Evolutionary conservation across 1,140 invertebrate species (phyloP).

Genomic region (Drosophila bocki): DNA sequence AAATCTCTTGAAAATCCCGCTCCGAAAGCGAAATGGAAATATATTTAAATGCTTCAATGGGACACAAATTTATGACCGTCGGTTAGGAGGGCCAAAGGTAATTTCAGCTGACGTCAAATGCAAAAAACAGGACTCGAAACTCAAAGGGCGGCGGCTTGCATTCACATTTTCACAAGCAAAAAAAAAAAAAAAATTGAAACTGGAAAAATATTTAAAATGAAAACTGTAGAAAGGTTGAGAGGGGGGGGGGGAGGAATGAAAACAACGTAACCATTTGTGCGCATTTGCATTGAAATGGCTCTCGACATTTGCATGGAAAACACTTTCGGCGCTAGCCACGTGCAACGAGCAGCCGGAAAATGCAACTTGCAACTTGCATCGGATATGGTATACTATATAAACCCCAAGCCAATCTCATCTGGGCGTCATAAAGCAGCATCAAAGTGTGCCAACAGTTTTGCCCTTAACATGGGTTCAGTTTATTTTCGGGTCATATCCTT

Average conservation of each 20-base stretch:
- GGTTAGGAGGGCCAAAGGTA: constrained; percentile 18
- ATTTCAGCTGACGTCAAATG: constrained; percentile 57
- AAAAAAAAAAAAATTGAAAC: constrained; percentile 6
- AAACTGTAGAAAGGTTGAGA: constrained; percentile 16
- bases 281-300: constrained; percentile 75
- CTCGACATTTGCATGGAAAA: constrained; percentile 70
- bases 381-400: constrained; percentile 8
- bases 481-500: constrained; percentile 20
- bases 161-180: constrained; percentile 49
- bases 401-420: constrained; percentile 24
- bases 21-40: constrained; percentile 53
- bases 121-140: constrained; percentile 52
- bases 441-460: constrained; percentile 34
- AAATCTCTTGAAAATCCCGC: constrained; percentile 52
- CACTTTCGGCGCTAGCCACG: constrained; percentile 56
- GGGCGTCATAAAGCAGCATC: constrained; percentile 50
- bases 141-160: constrained; percentile 25
- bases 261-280: constrained; percentile 65
- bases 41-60: constrained; percentile 69
- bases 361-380: constrained; percentile 45
- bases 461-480: constrained; percentile 24
- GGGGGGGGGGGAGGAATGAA: neutral
- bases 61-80: constrained; percentile 62
- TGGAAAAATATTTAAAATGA: constrained; percentile 61
- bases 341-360: constrained; percentile 30